Conservation (phyloP, 2,113 vertebrate genomes). For the Azemiops feae region DNA sequence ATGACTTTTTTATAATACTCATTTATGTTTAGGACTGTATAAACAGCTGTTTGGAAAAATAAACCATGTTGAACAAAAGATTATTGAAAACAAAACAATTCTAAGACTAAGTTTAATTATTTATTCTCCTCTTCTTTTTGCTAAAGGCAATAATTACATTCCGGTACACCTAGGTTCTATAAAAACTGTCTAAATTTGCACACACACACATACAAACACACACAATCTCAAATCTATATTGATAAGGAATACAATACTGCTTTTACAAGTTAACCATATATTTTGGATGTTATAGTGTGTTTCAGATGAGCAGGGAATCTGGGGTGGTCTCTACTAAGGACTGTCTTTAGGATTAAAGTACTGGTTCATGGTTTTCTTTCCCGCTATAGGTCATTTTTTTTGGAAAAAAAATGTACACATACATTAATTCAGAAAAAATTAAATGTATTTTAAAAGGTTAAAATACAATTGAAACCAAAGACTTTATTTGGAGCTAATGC, state of each 20-base stretch:
- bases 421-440: too few species aligned
- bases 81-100: neutral
- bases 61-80: neutral
- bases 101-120: neutral
- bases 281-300: neutral
- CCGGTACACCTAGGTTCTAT: neutral
- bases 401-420: neutral
- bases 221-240: neutral
- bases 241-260: neutral
- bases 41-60: conserved; percentile 31
- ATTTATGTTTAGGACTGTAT: conserved; percentile 20
- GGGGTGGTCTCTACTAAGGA: neutral
- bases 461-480: neutral
- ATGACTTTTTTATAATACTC: conserved; percentile 3
- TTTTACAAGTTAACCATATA: neutral
- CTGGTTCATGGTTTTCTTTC: neutral
- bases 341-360: neutral
- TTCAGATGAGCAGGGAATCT: neutral
- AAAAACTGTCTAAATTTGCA: neutral
- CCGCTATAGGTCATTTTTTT: neutral
- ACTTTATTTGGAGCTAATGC: neutral
- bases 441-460: neutral
- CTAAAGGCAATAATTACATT: neutral
- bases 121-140: neutral
- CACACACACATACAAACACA: too few species aligned